A percentile compares a stretch with the other conserved stretches of the same genome.
These are phyloP conservation scores for Amphilophus citrinellus DNA, from an alignment of 2,113 vertebrate species.

Conservation along the genomic window DNA sequence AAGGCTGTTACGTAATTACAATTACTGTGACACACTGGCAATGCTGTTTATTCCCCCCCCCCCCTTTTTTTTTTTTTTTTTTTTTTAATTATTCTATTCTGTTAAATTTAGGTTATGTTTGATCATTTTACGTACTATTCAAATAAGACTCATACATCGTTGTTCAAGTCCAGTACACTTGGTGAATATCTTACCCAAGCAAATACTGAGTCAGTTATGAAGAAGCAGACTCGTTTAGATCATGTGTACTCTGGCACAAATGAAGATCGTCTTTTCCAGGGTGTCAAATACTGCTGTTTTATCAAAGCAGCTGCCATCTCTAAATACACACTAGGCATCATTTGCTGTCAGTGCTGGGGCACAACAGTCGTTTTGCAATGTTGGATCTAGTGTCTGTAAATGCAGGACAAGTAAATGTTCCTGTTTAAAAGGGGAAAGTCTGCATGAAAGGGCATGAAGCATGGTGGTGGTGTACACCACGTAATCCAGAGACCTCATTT, in stretches of 20 bases:
- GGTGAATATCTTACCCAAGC: not conserved
- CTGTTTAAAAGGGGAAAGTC: not conserved
- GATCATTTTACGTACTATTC: not conserved
- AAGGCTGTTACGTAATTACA: slow-evolving; percentile 29
- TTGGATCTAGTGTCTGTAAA: not conserved
- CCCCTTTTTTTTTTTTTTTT: not conserved
- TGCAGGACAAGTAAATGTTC: not conserved
- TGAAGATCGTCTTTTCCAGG: not conserved
- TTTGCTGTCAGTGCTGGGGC: not conserved
- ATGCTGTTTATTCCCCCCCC: not conserved
- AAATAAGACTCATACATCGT: not conserved
- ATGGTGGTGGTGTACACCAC: not conserved
- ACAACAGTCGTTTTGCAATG: not conserved
- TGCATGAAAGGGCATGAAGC: not conserved
- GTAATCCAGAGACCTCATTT: not conserved
- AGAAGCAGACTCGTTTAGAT: not conserved
- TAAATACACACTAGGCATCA: not conserved
- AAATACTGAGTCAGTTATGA: not conserved
- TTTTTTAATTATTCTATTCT: not conserved
- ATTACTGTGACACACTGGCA: not conserved
- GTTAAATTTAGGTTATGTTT: not conserved
- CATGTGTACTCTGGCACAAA: not conserved
- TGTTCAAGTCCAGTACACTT: not conserved
- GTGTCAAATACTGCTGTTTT: not conserved
- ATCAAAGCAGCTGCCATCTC: not conserved